Conservation (phyloP, 1,140 invertebrate genomes). For the Drosophila dunni region DNA sequence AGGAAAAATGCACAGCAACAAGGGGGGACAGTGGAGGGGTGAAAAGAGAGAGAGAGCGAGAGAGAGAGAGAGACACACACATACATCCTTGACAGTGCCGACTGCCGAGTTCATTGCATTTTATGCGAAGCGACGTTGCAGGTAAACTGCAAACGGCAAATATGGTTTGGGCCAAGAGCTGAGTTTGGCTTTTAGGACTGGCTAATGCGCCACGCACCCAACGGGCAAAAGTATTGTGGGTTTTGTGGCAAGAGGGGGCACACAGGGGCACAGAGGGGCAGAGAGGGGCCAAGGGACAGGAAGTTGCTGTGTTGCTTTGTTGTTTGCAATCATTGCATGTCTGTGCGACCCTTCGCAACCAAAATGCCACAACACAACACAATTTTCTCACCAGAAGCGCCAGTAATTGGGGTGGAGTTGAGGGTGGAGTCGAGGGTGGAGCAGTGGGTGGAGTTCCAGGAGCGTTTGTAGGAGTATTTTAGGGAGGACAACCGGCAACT, state of each 20-base stretch:
- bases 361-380: constrained; percentile 76
- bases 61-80: constrained; percentile 11
- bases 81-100: constrained; percentile 54
- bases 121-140: constrained; percentile 79
- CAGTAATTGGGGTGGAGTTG: neutral
- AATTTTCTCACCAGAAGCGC: constrained; percentile 68
- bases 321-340: constrained; percentile 72
- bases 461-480: neutral
- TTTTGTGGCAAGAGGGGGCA: neutral
- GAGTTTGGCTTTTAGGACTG: constrained; percentile 43
- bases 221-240: constrained; percentile 18
- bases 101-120: constrained; percentile 77
- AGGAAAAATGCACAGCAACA: constrained; percentile 69
- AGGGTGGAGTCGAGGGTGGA: neutral
- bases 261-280: neutral
- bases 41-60: neutral
- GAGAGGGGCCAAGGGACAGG: neutral
- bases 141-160: constrained; percentile 73
- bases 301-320: constrained; percentile 38
- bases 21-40: neutral
- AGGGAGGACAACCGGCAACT: neutral
- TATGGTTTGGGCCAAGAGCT: constrained; percentile 43
- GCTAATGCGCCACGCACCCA: constrained; percentile 56
- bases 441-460: neutral
- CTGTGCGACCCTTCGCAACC: constrained; percentile 69